Base-by-base conservation (phyloP, 2,113 vertebrate species). In the Aspiorhynchus laticeps region DNA sequence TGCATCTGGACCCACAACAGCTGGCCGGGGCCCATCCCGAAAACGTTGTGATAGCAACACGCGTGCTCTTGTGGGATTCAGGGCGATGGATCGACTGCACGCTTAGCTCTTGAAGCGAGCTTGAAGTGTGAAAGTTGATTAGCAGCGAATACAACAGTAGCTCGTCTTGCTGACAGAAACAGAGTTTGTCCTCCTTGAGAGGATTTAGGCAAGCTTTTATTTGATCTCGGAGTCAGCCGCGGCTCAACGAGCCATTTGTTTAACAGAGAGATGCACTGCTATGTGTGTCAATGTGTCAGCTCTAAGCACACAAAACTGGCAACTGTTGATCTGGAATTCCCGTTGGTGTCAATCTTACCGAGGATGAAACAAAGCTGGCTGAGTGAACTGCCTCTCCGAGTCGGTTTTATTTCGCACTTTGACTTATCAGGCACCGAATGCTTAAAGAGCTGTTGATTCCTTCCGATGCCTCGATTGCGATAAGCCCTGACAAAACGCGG, bases 281-380 rank as follows among this genome's bases (percentile, higher is more conserved):
- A 85, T 90, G 87, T 90, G 87, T 90, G 89, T 88, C 89, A 90
- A 85, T 88, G 87, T 90, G 87, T 90, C 89, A 90, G 87, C 82
- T 88, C 81, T 86, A 73, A 87, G 84, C 89, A 88, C 81, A 88
- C 81, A 87, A 87, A 87, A 80, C 87, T 90, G 87, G 83, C 87
- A 90, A 88, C 85, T 84, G 85, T 88, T 90, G 89, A 90, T 88
- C 80, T 81, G 76, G 89, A 87, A 90, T 88, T 90, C 89, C 87
- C 86, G 87, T 87, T 36, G 78, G 80, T 84, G 81, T 90, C 87
- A 88, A 85, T 87, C 87, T 87, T 78, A 63, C 69, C 2, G n/a
- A 73, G 31, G 78, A 88, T 84, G 84, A 85, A 89, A 85, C 87
- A 71, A 88, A 80, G 73, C 28, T 73, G 85, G 56, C 75, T 86